Conservation (phyloP, 2,888 invertebrate genomes). For the Craniophora ligustri region DNA sequence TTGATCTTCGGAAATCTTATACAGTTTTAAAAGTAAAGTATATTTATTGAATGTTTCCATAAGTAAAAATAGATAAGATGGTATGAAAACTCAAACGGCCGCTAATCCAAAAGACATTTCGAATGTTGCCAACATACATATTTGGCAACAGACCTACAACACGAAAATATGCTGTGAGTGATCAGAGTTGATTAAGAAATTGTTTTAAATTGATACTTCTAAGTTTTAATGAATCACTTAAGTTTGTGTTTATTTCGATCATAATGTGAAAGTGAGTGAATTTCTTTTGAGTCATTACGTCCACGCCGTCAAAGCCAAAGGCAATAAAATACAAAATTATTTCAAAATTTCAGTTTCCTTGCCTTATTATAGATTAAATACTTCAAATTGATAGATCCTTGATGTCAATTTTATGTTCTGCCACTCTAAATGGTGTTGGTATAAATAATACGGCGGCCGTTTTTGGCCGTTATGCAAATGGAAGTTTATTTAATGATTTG, state of each 20-base stretch:
- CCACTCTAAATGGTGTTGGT: slow-evolving; percentile 36
- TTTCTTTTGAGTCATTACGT: slow-evolving; percentile 41
- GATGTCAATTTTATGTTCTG: slow-evolving; percentile 46
- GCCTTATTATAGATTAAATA: slow-evolving; percentile 46
- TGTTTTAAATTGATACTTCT: slow-evolving; percentile 39
- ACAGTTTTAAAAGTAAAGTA: neutral
- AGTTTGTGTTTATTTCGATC: slow-evolving; percentile 42
- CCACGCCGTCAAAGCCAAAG: slow-evolving; percentile 23
- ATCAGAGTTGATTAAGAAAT: slow-evolving; percentile 23
- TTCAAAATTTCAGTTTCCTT: slow-evolving; percentile 23
- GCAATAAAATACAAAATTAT: slow-evolving; percentile 10
- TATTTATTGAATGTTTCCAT: slow-evolving; percentile 27
- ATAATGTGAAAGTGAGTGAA: slow-evolving; percentile 30
- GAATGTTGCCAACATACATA: slow-evolving; percentile 29
- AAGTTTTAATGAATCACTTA: slow-evolving; percentile 37
- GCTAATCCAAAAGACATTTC: slow-evolving; percentile 50
- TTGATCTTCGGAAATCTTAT: slow-evolving; percentile 12
- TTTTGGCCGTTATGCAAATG: slow-evolving; percentile 18
- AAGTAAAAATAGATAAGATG: slow-evolving; percentile 42
- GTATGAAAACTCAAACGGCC: slow-evolving; percentile 40
- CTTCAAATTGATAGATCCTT: slow-evolving; percentile 33
- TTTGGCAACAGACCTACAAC: slow-evolving; percentile 27
- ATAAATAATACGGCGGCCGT: slow-evolving; percentile 8
- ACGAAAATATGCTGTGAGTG: slow-evolving; percentile 25
- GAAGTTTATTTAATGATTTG: slow-evolving; percentile 23